phyloP scores from a whole-genome alignment of 2,113 vertebrate species.

The Platycercus adscitus region DNA sequence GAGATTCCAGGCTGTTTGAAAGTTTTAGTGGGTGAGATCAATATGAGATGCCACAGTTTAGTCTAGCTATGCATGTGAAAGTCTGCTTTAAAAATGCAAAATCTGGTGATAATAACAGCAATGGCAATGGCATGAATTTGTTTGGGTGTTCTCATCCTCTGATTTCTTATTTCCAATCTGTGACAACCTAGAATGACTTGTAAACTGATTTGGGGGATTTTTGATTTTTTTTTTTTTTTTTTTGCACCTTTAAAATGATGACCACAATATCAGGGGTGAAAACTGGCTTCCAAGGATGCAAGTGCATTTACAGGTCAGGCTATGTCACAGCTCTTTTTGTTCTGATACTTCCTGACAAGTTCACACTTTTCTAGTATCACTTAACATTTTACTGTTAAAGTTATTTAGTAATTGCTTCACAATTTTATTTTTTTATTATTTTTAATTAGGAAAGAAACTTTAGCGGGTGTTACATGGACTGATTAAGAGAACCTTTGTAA shows the following conservation, averaged over 20 bases:
- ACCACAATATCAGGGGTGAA: not conserved
- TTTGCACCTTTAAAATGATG: not conserved
- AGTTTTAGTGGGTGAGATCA: conserved; percentile 2
- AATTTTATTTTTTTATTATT: not conserved
- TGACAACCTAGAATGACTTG: not conserved
- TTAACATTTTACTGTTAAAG: not conserved
- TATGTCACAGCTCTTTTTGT: not conserved
- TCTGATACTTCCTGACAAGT: not conserved
- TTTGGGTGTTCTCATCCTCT: not conserved
- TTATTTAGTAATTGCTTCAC: not conserved
- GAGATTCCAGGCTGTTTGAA: conserved; percentile 27
- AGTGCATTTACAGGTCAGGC: not conserved
- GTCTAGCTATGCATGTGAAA: not conserved
- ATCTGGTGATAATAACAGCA: not conserved
- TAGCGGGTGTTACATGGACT: not conserved
- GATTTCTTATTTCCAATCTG: not conserved
- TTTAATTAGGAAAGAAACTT: not conserved
- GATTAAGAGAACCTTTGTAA: not conserved
- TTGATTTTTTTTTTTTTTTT: rapidly evolving
- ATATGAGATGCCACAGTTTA: not conserved
- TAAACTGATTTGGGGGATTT: not conserved
- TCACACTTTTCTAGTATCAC: not conserved
- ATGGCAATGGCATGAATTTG: not conserved
- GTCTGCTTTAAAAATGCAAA: not conserved
- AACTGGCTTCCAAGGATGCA: not conserved